phyloP scores from a whole-genome alignment of 2,888 invertebrate species.

The Heliconius erato region DNA sequence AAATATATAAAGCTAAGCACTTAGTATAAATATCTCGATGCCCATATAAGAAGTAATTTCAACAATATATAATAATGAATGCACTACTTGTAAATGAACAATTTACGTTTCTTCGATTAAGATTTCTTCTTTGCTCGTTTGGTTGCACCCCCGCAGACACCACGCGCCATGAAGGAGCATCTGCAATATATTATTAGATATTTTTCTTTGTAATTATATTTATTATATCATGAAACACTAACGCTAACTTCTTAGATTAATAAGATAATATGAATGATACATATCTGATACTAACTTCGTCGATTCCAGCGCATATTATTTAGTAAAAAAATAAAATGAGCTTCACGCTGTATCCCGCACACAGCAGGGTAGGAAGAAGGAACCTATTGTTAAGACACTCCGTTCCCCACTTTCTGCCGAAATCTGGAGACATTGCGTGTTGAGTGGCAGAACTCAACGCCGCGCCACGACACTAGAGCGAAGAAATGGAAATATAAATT shows the following conservation, averaged over 20 bases:
- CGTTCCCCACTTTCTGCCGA: no score
- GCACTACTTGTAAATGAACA: not conserved
- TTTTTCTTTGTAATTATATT: not conserved
- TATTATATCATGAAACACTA: not conserved
- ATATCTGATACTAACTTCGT: not conserved
- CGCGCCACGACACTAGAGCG: no score
- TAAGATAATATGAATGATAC: not conserved
- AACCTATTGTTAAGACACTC: no score
- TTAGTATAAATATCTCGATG: not conserved
- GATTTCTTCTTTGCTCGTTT: not conserved
- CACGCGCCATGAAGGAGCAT: not conserved
- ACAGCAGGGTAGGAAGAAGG: no score
- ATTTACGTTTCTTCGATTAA: not conserved
- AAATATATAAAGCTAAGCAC: no score
- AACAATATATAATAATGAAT: no score
- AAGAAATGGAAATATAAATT: no score
- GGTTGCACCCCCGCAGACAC: not conserved
- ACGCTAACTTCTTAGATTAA: not conserved
- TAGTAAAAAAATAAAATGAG: no score
- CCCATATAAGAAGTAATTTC: not conserved
- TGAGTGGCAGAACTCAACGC: no score
- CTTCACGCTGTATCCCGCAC: no score
- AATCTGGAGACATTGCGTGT: no score
- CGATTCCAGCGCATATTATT: no score
- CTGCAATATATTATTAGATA: not conserved